Base-by-base conservation (phyloP, 2,888 invertebrate genomes). In the Zhuqinia jingwanae region DNA sequence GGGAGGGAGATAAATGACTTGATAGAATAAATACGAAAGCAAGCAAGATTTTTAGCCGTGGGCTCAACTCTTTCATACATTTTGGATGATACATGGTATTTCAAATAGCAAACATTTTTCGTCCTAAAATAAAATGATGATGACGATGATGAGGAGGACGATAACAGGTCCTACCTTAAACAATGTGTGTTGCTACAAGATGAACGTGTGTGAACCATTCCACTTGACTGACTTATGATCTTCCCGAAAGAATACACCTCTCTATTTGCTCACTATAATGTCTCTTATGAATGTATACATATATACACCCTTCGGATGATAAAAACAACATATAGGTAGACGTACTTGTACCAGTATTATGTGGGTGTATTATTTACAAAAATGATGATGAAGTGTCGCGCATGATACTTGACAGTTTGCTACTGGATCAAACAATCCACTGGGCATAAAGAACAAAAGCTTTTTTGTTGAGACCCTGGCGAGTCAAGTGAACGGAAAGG, bases 371-470 rank as follows among this genome's bases (percentile, higher is more conserved):
- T 65, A 36, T 65, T 36, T 65, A 36, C 56, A 3, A 75, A 75
- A 75, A 75, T 53, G 36, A 80, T 80, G 80, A 80, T 68, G 60
- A 80, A 80, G 68, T 80, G 68, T 60, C 78, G 63, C 73, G 73
- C 63, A 78, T 78, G 60, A 78, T 76, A 58, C 65, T 78, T 78
- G 78, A 78, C 65, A 78, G 63, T 78, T 78, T 47, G 45, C 50
- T 45, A 45, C 68, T 20, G 1, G 68, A 10, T 68, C 36, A 68
- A 45, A 68, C n/a, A 68, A 45, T 68, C 68, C 13, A 68, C 22
- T 68, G 68, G 68, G 68, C 68, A 68, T 68, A 68, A 20, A n/a
- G n/a, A n/a, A n/a, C n/a, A n/a, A n/a, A n/a, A n/a, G n/a, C n/a
- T n/a, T n/a, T n/a, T n/a, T n/a, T n/a, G n/a, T n/a, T n/a, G n/a